Percentiles rank a stretch among this genome's conserved stretches.
phyloP scores from a whole-genome alignment of 2,113 vertebrate genomes.

The Bostrychus sinensis region DNA sequence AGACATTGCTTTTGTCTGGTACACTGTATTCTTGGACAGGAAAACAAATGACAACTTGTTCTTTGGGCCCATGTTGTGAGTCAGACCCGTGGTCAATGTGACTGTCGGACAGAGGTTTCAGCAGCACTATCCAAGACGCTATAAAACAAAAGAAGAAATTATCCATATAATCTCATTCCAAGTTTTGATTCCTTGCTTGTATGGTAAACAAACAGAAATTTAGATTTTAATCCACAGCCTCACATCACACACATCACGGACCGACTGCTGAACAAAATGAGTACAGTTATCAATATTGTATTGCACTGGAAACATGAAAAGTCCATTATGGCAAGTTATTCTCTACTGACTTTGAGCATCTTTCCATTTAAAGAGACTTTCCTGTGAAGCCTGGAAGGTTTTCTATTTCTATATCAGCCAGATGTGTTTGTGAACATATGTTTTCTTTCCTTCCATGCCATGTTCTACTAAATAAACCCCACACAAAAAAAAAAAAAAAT shows the following conservation, averaged over 20 bases:
- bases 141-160: constrained; percentile 3
- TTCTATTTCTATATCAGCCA: constrained; percentile 56
- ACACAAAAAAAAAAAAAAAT: constrained; percentile 53
- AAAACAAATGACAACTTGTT: not conserved
- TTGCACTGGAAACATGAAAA: constrained; percentile 69
- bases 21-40: not conserved
- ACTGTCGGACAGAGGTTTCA: constrained; percentile 19
- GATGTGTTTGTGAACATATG: constrained; percentile 64
- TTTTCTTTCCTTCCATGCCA: constrained; percentile 71
- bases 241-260: constrained; percentile 30
- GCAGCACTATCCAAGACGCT: constrained; percentile 1
- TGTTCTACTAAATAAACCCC: constrained; percentile 73
- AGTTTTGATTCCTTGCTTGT: constrained; percentile 18
- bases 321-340: constrained; percentile 51
- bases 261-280: constrained; percentile 26
- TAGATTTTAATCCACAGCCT: not conserved
- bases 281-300: constrained; percentile 47
- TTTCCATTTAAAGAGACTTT: constrained; percentile 33
- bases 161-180: constrained; percentile 39
- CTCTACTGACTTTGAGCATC: constrained; percentile 41
- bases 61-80: constrained; percentile 19
- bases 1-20: not conserved
- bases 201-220: not conserved
- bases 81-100: constrained; percentile 8
- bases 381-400: constrained; percentile 12